A percentile compares a stretch with the other conserved stretches of the same genome.
Conservation (phyloP, 1,140 invertebrate genomes). For the Drosophila arizonae region DNA sequence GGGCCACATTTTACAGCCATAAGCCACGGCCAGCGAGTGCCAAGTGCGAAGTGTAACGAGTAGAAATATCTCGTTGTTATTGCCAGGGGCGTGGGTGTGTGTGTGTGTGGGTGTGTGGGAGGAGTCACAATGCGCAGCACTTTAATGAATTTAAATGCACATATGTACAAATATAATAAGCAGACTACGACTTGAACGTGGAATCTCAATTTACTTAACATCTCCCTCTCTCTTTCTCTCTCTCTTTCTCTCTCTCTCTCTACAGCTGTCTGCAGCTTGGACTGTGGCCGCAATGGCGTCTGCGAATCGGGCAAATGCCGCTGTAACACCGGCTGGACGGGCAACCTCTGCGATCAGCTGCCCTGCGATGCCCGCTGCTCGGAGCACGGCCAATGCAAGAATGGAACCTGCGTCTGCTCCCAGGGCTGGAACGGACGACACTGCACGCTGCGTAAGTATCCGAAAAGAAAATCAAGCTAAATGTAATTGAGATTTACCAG, state of each 20-base stretch:
- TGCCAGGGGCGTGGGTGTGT: too few species aligned
- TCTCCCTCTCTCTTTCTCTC: too few species aligned
- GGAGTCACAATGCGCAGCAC: neutral
- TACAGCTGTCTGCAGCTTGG: conserved; percentile 93
- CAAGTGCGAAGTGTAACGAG: conserved; percentile 3
- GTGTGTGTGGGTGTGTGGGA: too few species aligned
- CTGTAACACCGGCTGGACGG: conserved; percentile 95
- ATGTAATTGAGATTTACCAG: too few species aligned
- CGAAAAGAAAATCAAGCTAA: too few species aligned
- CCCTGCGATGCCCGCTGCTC: conserved; percentile 95
- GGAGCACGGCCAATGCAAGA: conserved; percentile 98
- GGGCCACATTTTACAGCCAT: conserved; percentile 41
- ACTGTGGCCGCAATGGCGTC: conserved; percentile 94
- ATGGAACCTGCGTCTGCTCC: conserved; percentile 97
- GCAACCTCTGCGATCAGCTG: conserved; percentile 93
- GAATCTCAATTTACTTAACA: too few species aligned
- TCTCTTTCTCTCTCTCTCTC: conserved; percentile 14
- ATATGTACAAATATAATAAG: conserved; percentile 33
- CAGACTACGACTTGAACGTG: too few species aligned
- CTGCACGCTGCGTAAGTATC: conserved; percentile 95
- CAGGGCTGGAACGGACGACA: conserved; percentile 99
- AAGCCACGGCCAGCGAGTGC: conserved; percentile 11
- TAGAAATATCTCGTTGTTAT: too few species aligned
- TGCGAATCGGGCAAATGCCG: conserved; percentile 95
- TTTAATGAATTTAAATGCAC: conserved; percentile 50